phyloP scores from a whole-genome alignment of 1,140 invertebrate species.

The Cylas formicarius region DNA sequence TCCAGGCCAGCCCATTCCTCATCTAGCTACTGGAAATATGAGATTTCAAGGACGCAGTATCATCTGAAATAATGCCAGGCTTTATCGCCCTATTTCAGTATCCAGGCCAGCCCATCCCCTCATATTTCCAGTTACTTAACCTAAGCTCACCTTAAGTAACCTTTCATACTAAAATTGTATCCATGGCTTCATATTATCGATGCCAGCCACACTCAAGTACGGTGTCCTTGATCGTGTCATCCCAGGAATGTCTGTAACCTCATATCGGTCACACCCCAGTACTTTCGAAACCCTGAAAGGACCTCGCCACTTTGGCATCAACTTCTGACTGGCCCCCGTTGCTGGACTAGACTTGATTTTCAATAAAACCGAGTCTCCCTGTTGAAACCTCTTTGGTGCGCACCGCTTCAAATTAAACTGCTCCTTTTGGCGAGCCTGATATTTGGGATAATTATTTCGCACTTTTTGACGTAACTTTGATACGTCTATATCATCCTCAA shows the following conservation, averaged over 20 bases:
- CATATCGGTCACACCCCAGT: slow-evolving; percentile 31
- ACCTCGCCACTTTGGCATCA: slow-evolving; percentile 16
- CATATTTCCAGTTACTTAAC: too few relatives aligned
- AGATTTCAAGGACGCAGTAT: too few relatives aligned
- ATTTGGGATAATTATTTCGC: too few relatives aligned
- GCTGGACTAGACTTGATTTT: slow-evolving; percentile 31
- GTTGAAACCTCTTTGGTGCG: slow-evolving; percentile 6
- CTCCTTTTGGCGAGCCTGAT: slow-evolving; percentile 16
- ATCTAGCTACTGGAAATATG: too few relatives aligned
- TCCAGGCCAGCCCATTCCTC: too few relatives aligned
- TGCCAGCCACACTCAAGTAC: slow-evolving; percentile 6
- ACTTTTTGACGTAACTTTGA: slow-evolving; percentile 10
- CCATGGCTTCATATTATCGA: slow-evolving; percentile 18
- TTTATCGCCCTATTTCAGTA: too few relatives aligned
- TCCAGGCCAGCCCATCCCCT: too few relatives aligned
- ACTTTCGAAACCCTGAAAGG: slow-evolving; percentile 28
- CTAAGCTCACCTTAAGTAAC: too few relatives aligned
- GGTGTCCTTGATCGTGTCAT: slow-evolving; percentile 23
- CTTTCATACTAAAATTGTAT: too few relatives aligned
- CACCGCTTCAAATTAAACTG: too few relatives aligned
- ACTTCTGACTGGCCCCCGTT: background rate
- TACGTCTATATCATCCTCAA: slow-evolving; percentile 7
- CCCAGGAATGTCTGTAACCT: slow-evolving; percentile 36
- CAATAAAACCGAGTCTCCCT: slow-evolving; percentile 18
- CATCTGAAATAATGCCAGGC: too few relatives aligned